phyloP scores from a whole-genome alignment of 2,797 vertebrate species.

The Cirrhinus mrigala region DNA sequence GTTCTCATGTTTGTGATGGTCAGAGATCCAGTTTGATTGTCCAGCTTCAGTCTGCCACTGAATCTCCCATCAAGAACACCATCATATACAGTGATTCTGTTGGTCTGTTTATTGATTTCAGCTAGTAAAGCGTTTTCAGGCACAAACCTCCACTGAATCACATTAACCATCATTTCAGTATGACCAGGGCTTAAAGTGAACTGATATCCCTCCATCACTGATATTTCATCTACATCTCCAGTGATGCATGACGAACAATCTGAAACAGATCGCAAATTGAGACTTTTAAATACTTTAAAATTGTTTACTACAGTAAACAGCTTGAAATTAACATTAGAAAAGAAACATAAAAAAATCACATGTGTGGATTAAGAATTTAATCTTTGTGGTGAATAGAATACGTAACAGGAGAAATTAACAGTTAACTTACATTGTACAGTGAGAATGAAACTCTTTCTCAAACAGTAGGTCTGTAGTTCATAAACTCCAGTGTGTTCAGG shows the following conservation, averaged over 20 bases:
- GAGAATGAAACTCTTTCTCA: no score
- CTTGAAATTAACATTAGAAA: no score
- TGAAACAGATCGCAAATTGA: background rate
- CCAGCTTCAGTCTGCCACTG: background rate
- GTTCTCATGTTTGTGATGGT: background rate
- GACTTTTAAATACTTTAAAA: background rate
- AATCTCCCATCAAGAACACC: background rate
- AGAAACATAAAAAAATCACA: no score
- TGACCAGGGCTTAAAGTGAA: rapidly evolving
- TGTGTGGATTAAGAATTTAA: background rate
- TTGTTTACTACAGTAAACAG: no score
- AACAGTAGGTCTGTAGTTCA: no score
- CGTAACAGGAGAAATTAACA: no score
- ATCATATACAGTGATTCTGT: background rate
- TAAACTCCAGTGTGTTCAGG: background rate
- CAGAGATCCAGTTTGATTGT: background rate
- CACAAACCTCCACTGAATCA: no score
- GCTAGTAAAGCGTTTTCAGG: no score
- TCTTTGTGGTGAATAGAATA: background rate
- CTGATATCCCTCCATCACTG: background rate
- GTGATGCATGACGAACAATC: background rate
- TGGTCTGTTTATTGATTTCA: no score
- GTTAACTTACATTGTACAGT: no score
- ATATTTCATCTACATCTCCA: background rate
- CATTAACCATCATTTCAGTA: background rate